A percentile compares a stretch with the other conserved stretches of the same genome.
These are phyloP conservation scores for Rhinophrynus dorsalis DNA, from an alignment of 2,797 vertebrate species.

Conservation along the genomic window DNA sequence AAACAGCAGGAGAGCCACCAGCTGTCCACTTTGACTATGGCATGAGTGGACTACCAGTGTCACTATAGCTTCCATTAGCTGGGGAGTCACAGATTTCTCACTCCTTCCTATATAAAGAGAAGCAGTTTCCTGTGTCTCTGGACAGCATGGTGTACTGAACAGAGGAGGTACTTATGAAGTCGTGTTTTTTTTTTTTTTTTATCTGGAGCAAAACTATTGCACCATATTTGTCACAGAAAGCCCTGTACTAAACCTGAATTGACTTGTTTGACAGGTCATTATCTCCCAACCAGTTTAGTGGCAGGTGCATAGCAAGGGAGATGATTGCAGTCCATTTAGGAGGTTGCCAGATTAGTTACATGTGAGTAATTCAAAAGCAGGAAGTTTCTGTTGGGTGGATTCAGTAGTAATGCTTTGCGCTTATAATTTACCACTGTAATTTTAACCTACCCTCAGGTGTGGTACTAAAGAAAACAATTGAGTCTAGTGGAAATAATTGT, in stretches of 20 bases:
- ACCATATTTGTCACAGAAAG: too few species aligned
- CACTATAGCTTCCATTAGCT: too few species aligned
- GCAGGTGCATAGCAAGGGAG: neutral
- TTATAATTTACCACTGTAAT: neutral
- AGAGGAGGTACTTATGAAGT: neutral
- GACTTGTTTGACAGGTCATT: slow-evolving; percentile 17
- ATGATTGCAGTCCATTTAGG: neutral
- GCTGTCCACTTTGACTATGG: too few species aligned
- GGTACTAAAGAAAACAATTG: too few species aligned
- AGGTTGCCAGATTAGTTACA: neutral
- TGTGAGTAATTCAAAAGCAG: slow-evolving; percentile 4
- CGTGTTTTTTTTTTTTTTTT: neutral
- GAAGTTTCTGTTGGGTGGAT: neutral
- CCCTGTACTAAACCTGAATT: neutral
- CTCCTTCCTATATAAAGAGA: neutral
- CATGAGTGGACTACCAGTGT: too few species aligned
- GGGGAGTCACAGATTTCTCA: too few species aligned
- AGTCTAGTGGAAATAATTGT: too few species aligned
- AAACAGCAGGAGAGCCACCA: too few species aligned
- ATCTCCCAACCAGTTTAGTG: neutral
- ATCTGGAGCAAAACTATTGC: too few species aligned
- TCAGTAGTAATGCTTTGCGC: neutral
- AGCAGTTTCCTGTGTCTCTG: slow-evolving; percentile 20
- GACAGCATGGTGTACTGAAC: neutral
- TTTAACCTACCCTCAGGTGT: too few species aligned